These are phyloP conservation scores for Chamaedrilus cognettii DNA, from an alignment of 2,888 invertebrate genomes.

Conservation along the genomic window DNA sequence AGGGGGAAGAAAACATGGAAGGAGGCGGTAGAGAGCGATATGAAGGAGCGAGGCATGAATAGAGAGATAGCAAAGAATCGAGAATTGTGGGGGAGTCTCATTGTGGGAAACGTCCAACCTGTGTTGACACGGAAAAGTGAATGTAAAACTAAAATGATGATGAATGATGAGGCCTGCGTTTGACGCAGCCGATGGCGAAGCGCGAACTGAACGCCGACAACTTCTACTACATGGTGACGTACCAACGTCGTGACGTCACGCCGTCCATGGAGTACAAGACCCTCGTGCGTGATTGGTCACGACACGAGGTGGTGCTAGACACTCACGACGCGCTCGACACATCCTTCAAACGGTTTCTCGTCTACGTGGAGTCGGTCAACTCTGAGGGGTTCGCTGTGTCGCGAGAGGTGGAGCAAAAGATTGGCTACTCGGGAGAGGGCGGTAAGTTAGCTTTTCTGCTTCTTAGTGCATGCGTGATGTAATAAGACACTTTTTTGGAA, in stretches of 20 bases:
- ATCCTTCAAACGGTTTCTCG: constrained; percentile 87
- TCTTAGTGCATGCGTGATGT: background rate
- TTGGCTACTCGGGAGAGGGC: constrained; percentile 87
- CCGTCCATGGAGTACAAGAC: constrained; percentile 63
- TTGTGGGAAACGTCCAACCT: no score
- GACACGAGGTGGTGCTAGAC: constrained; percentile 69
- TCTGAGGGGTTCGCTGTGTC: constrained; percentile 81
- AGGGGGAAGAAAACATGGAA: no score
- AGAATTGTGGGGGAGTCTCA: no score
- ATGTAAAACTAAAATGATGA: no score
- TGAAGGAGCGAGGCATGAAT: no score
- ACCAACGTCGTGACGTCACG: constrained; percentile 72
- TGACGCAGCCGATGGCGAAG: constrained; percentile 80
- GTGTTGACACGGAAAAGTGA: no score
- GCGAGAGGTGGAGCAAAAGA: constrained; percentile 72
- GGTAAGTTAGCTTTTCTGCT: constrained; percentile 36
- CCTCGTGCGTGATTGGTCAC: constrained; percentile 75
- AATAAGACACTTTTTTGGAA: no score
- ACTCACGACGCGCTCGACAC: constrained; percentile 73
- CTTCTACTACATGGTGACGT: constrained; percentile 89
- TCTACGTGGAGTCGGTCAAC: constrained; percentile 91
- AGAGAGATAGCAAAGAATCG: no score
- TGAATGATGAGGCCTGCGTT: no score
- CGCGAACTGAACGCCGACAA: constrained; percentile 95
- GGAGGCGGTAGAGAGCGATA: no score